Evolutionary conservation across 2,113 vertebrate genomes (phyloP), one percentile per base, ranked within the genome.

Genomic region (Nipponia nippon): DNA sequence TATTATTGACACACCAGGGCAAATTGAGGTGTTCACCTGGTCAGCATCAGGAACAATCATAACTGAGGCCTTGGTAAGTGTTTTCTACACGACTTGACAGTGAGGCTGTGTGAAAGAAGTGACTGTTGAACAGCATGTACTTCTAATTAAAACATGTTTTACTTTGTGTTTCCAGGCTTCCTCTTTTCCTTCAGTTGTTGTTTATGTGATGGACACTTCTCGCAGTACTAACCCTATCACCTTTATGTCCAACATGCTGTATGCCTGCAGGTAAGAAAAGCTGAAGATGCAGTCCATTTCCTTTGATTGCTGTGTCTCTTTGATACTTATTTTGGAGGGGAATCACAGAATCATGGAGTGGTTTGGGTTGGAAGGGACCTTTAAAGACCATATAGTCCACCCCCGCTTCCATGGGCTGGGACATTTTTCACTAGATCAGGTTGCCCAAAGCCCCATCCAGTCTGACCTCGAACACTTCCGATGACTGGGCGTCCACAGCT

Each of bases 181-280:
- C 2, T 99, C 99, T 11, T 99, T 99, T 89, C 99, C 99, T 56
- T 99, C 99, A 0, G 98, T 99, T 40, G 99, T 99, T 61, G 97
- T 99, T 88, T 99, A 99, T n/a, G 99, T 99, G 90, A 99, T 99
- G 99, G 99, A 99, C 94, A 99, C 99, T 14, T 99, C 99, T 42
- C 98, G 99, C 95, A 99, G 99, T 85, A 99, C 99, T 56, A 99
- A 96, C 93, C 99, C 99, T 2, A 98, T 99, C 95, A 99, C 99
- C 26, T 99, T 99, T 95, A 99, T 99, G 99, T 99, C 99, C 95
- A 99, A 99, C 97, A 99, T 99, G 99, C 98, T 99, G 7, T 99
- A 99, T 47, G 99, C 99, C 87, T 99, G 99, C 99, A 99, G 99
- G 99, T 99, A 91, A 96, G 96, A 67, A 27, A n/a, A 62, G 36